phyloP scores from a whole-genome alignment of 2,113 vertebrate species.

The Nothoprocta pentlandii region DNA sequence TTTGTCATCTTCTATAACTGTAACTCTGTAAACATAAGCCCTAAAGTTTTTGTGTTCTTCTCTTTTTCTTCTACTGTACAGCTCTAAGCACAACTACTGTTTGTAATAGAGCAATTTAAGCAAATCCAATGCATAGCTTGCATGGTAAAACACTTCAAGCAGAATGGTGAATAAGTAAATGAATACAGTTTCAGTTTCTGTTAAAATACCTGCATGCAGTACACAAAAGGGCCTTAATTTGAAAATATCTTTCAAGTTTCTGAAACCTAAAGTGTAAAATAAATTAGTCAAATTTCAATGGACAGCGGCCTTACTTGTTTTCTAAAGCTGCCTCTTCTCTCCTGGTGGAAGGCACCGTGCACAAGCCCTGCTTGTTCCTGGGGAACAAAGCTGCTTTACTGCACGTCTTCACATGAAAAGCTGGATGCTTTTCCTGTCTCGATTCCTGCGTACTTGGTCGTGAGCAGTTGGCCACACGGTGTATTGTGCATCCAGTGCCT shows the following conservation, averaged over 20 bases:
- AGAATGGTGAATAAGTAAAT: conserved; percentile 25
- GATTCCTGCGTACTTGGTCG: neutral
- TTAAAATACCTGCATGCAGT: neutral
- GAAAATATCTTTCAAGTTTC: conserved; percentile 34
- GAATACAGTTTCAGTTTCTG: neutral
- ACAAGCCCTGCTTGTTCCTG: conserved; percentile 18
- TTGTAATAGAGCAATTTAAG: neutral
- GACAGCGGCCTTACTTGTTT: conserved; percentile 23
- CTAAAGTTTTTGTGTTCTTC: conserved; percentile 12
- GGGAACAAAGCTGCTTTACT: conserved; percentile 31
- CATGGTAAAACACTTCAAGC: neutral
- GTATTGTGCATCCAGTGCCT: neutral
- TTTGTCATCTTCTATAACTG: neutral
- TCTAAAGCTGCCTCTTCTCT: neutral
- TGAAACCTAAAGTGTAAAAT: conserved; percentile 39
- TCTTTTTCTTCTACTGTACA: neutral
- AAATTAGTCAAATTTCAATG: conserved; percentile 37
- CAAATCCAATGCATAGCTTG: neutral
- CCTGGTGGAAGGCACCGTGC: neutral
- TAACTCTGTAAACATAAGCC: neutral
- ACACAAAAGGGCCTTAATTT: conserved; percentile 18
- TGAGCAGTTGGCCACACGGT: conserved; percentile 20
- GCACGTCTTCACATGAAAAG: conserved; percentile 26
- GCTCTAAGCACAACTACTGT: neutral
- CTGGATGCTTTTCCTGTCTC: conserved; percentile 15